Evolutionary conservation across 1,140 invertebrate species (phyloP).

Genomic region (Drosophila bocki): DNA sequence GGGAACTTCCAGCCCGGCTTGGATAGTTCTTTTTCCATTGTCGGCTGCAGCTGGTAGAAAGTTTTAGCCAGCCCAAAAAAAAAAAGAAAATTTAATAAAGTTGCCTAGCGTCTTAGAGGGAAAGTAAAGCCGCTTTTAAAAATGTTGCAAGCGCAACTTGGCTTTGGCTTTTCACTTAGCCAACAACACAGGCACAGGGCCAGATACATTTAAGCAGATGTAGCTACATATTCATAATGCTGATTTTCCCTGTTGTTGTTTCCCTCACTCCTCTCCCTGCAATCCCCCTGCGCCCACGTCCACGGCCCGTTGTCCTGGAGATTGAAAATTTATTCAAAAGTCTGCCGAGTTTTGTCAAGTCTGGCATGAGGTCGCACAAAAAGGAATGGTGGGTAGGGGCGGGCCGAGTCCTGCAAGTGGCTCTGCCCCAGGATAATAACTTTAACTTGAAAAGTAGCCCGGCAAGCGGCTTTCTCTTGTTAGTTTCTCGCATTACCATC

Average conservation of each 20-base stretch:
- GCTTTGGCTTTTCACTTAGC: conserved; percentile 75
- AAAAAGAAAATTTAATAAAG: conserved; percentile 42
- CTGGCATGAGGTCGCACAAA: conserved; percentile 39
- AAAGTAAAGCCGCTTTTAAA: conserved; percentile 79
- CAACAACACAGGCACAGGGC: conserved; percentile 42
- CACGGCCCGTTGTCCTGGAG: conserved; percentile 49
- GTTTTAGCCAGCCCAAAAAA: conserved; percentile 44
- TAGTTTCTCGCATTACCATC: conserved; percentile 52
- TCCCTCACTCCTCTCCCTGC: not conserved
- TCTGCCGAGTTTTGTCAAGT: conserved; percentile 74
- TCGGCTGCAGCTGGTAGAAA: conserved; percentile 51
- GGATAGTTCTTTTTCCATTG: conserved; percentile 32
- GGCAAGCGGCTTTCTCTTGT: conserved; percentile 68
- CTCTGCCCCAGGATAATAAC: conserved; percentile 62
- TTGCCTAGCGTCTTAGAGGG: conserved; percentile 58
- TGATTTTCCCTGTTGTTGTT: conserved; percentile 51
- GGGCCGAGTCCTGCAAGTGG: conserved; percentile 16
- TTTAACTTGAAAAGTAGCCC: conserved; percentile 79
- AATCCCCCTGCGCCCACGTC: not conserved
- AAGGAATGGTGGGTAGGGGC: conserved; percentile 1
- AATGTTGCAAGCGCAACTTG: conserved; percentile 70
- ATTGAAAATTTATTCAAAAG: conserved; percentile 82
- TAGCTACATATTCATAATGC: conserved; percentile 80
- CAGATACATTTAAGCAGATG: conserved; percentile 68
- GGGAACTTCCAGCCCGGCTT: conserved; percentile 44